Evolutionary conservation across 1,140 invertebrate species (phyloP), one percentile per base, ranked within the genome.

Genomic region (Drosophila bifasciata): DNA sequence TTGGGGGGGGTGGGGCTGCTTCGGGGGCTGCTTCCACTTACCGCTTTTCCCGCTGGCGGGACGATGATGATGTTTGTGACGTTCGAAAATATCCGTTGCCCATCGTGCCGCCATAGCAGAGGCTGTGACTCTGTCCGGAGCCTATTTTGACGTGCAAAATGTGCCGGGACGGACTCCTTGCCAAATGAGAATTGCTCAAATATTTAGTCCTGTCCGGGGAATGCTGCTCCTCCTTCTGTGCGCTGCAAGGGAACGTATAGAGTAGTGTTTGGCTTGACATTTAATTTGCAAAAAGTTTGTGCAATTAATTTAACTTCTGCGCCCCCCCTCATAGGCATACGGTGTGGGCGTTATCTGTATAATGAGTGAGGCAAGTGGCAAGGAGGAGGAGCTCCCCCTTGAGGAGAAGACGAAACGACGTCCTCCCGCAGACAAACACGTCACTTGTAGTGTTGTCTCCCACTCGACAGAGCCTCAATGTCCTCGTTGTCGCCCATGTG

Each of bases 41-140:
- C 91, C 91, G 86, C 74, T 90, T 91, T 55, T 91, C 91, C 77
- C 76, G 62, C 39, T 89, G 85, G 15, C 83, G 73, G 19, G 83
- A 66, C 9, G 81, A 70, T 25, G 81, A 77, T 68, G 81, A 86
- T 25, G 80, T 90, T 86, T 91, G 91, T 86, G 91, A 91, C 73
- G 86, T 86, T 86, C 91, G 89, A 89, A 90, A 90, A 53, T 90
- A 91, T 73, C 90, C 91, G 71, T 90, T 89, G 79, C 90, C 90
- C 90, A 89, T 86, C 66, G 89, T 92, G 78, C 91, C 90, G 83
- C 91, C 91, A 91, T 92, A 83, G 80, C 91, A 91, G 69, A 92
- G 84, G 73, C 90, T 91, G 85, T 91, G 88, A 91, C 91, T 92
- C 68, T 92, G 91, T 80, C 90, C 91, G 77, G 91, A 92, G 66